Percentiles rank a stretch among this genome's conserved stretches.
Conservation (phyloP, 2,797 vertebrate genomes). For the Sternotherus odoratus region DNA sequence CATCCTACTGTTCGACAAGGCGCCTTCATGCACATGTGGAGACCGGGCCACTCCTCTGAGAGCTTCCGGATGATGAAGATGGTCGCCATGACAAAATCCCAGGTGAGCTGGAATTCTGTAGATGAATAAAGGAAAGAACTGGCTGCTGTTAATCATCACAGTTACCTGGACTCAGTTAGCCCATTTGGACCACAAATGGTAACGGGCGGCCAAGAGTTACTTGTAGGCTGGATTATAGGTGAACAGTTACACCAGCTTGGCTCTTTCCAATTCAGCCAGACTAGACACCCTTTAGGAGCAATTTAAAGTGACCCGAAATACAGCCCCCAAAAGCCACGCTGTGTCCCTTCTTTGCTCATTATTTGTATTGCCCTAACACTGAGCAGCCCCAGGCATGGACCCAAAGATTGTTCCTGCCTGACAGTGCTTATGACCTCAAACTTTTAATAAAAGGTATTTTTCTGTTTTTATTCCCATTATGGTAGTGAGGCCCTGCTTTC, state of each 20-base stretch:
- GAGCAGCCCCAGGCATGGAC: background rate
- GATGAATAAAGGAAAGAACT: background rate
- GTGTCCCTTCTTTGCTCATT: background rate
- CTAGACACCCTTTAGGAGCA: background rate
- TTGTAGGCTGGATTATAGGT: background rate
- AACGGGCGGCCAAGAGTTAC: accelerated
- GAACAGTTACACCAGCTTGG: accelerated
- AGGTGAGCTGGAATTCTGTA: conserved; percentile 73
- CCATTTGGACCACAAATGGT: background rate
- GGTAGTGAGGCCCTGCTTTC: background rate
- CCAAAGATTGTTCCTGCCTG: background rate
- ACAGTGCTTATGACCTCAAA: background rate
- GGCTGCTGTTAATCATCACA: accelerated
- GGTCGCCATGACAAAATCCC: conserved; percentile 79
- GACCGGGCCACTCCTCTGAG: conserved; percentile 80
- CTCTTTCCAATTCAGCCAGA: background rate
- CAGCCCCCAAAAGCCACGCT: accelerated
- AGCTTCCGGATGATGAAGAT: conserved; percentile 75
- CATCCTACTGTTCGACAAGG: conserved; percentile 78
- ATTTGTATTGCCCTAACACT: background rate
- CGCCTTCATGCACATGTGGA: conserved; percentile 75
- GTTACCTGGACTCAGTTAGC: background rate
- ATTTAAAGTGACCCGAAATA: background rate
- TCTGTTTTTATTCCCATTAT: background rate
- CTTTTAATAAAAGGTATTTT: background rate